These are phyloP conservation scores for Trileptium ribeirensis DNA, from an alignment of 2,888 invertebrate species.

Conservation along the genomic window DNA sequence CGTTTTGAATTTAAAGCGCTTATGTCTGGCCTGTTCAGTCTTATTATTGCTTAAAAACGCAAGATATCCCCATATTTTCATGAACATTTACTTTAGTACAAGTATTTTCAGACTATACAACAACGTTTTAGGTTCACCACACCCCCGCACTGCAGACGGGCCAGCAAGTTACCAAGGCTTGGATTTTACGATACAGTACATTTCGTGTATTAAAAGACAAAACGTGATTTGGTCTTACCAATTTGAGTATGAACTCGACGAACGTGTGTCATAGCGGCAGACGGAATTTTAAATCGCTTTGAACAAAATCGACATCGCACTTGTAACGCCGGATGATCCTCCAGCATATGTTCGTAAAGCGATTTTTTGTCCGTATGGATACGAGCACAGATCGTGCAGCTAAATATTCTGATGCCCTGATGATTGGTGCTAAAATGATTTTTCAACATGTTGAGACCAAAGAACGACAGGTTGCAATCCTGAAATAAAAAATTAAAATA, in stretches of 20 bases:
- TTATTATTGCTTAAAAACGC: too few relatives aligned
- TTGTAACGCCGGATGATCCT: slow-evolving; percentile 6
- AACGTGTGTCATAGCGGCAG: background rate
- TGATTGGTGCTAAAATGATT: slow-evolving; percentile 9
- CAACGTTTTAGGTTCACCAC: too few relatives aligned
- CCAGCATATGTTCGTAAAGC: slow-evolving; percentile 2
- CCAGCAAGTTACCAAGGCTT: too few relatives aligned
- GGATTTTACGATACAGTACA: too few relatives aligned
- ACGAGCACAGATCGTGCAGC: slow-evolving; percentile 18
- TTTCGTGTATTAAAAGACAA: too few relatives aligned
- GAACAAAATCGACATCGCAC: background rate
- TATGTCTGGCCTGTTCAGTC: too few relatives aligned
- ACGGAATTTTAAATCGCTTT: slow-evolving; percentile 11
- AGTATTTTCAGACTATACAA: too few relatives aligned
- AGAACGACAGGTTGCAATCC: slow-evolving; percentile 20
- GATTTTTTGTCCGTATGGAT: slow-evolving; percentile 17
- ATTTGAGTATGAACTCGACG: background rate
- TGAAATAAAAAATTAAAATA: slow-evolving; percentile 9
- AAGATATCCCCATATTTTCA: too few relatives aligned
- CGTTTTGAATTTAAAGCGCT: too few relatives aligned
- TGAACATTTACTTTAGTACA: too few relatives aligned
- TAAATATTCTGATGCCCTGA: slow-evolving; percentile 11
- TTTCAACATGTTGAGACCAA: slow-evolving; percentile 15
- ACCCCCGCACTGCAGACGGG: too few relatives aligned
- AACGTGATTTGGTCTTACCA: too few relatives aligned